phyloP scores from a whole-genome alignment of 2,888 invertebrate genomes.

The Volucella inflata region DNA sequence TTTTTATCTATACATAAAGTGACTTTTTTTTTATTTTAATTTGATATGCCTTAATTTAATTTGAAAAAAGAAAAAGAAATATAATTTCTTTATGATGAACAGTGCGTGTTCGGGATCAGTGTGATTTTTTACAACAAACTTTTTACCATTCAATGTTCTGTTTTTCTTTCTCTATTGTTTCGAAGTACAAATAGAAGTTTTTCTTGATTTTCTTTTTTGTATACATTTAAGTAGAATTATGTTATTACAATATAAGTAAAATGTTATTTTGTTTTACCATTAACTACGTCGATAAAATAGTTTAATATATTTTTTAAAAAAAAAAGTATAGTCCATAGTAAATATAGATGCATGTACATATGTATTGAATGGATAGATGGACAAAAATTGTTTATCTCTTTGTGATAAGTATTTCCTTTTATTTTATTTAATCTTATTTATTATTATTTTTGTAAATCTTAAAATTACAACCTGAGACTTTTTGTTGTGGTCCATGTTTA shows the following conservation, averaged over 20 bases:
- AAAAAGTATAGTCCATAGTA: conserved; percentile 67
- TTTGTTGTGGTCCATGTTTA: conserved; percentile 65
- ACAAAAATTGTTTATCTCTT: conserved; percentile 56
- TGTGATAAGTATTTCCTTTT: conserved; percentile 43
- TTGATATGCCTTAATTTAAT: conserved; percentile 74
- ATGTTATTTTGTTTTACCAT: conserved; percentile 56
- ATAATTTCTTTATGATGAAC: conserved; percentile 32
- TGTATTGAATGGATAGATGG: conserved; percentile 60
- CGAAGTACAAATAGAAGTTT: conserved; percentile 70
- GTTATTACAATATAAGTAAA: conserved; percentile 52
- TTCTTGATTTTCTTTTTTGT: conserved; percentile 50
- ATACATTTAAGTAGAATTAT: conserved; percentile 59
- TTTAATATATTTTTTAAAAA: conserved; percentile 34
- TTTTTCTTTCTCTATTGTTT: conserved; percentile 58
- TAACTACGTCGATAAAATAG: conserved; percentile 69
- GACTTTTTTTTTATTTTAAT: conserved; percentile 78
- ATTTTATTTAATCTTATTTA: conserved; percentile 43
- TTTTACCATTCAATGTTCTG: background rate
- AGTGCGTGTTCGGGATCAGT: conserved; percentile 56
- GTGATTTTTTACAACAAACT: conserved; percentile 57
- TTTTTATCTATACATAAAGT: conserved; percentile 79
- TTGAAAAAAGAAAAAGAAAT: conserved; percentile 19
- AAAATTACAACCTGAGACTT: conserved; percentile 75
- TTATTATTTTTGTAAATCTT: conserved; percentile 62
- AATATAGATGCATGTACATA: conserved; percentile 48